These are phyloP conservation scores for Dicranocentrus wangi DNA, from an alignment of 2,888 invertebrate genomes.

Conservation along the genomic window DNA sequence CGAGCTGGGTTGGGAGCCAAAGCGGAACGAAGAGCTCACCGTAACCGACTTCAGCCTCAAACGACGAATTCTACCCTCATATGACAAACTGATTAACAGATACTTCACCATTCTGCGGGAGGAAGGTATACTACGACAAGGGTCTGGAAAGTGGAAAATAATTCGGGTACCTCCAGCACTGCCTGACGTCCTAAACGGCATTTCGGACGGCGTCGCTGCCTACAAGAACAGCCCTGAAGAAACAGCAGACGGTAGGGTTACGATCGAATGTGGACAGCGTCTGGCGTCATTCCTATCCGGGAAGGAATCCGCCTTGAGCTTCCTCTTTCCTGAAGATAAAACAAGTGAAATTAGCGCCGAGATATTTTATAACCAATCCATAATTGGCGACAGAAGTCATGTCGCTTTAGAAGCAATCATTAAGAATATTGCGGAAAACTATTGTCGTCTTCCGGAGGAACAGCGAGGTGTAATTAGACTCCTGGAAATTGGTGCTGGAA, in stretches of 20 bases:
- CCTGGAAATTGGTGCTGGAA: constrained; percentile 62
- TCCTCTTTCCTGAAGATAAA: constrained; percentile 65
- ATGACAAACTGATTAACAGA: constrained; percentile 40
- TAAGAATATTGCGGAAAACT: constrained; percentile 12
- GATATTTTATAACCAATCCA: constrained; percentile 62
- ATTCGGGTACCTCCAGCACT: constrained; percentile 4
- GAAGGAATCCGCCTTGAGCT: constrained; percentile 51
- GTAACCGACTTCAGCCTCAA: constrained; percentile 21
- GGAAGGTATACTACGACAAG: constrained; percentile 30
- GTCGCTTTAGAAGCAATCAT: constrained; percentile 31
- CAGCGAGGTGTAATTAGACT: constrained; percentile 50
- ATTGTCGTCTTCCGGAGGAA: constrained; percentile 23
- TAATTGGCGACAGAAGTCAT: constrained; percentile 41
- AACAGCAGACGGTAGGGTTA: constrained; percentile 50
- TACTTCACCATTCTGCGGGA: constrained; percentile 48
- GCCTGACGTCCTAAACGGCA: constrained; percentile 2
- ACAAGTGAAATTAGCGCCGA: constrained; percentile 57
- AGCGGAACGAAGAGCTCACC: constrained; percentile 5
- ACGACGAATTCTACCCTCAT: constrained; percentile 25
- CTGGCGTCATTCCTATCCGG: constrained; percentile 40
- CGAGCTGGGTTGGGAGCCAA: constrained; percentile 41
- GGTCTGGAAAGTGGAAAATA: constrained; percentile 15
- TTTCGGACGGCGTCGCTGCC: background rate
- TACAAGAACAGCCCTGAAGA: constrained; percentile 21
- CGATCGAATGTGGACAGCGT: constrained; percentile 45